Percentiles rank a stretch among this genome's conserved stretches.
Evolutionary conservation across 2,113 vertebrate species (phyloP).

Genomic region (Eleginops maclovinus): DNA sequence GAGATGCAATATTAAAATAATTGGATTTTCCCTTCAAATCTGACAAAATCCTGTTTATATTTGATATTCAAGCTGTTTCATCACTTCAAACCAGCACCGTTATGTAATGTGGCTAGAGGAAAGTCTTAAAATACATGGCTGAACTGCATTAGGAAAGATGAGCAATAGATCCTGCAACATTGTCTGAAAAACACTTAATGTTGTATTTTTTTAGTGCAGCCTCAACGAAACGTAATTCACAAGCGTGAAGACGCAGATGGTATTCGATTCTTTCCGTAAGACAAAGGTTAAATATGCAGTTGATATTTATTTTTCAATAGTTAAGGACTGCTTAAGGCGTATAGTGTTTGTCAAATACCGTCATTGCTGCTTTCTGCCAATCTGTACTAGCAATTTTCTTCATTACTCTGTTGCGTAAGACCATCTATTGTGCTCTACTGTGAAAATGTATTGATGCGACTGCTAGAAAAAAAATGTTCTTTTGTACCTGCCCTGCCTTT

Average conservation of each 20-base stretch:
- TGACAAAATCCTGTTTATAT: background rate
- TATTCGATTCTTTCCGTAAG: slow-evolving; percentile 6
- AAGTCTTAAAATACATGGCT: background rate
- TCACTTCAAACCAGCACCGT: background rate
- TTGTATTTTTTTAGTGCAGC: background rate
- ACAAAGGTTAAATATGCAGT: slow-evolving; percentile 21
- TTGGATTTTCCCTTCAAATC: background rate
- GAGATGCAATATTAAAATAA: background rate
- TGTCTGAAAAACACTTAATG: background rate
- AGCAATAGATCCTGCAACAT: background rate
- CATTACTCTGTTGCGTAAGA: slow-evolving; percentile 31
- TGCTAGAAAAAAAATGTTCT: slow-evolving; percentile 49
- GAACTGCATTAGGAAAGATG: background rate
- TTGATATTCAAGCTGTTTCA: background rate
- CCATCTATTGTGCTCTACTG: slow-evolving; percentile 39
- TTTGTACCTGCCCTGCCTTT: slow-evolving; percentile 47
- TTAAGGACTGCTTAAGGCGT: background rate
- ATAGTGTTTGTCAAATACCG: slow-evolving; percentile 43
- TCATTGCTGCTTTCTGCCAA: slow-evolving; percentile 46
- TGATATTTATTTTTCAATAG: slow-evolving; percentile 14
- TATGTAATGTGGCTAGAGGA: background rate
- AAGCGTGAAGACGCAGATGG: background rate
- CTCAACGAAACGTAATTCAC: background rate
- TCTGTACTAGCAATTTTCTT: slow-evolving; percentile 57
- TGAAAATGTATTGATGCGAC: slow-evolving; percentile 50